Conservation (phyloP, 1,140 invertebrate species). For the Drosophila pandora region DNA sequence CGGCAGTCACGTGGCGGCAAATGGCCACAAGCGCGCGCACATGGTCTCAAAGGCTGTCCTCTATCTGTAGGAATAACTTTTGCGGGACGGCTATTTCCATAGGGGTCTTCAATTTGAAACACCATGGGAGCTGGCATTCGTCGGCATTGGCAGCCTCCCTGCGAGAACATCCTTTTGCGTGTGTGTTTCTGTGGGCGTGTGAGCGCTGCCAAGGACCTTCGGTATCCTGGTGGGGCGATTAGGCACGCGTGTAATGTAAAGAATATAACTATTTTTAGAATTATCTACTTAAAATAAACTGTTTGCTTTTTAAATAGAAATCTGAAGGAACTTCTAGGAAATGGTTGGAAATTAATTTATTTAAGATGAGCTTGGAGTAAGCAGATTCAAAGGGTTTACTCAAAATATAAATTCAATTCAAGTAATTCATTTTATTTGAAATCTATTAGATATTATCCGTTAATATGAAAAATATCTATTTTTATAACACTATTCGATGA, state of each 20-base stretch:
- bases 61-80: conserved; percentile 16
- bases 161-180: conserved; percentile 5
- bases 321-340: conserved; percentile 7
- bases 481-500: too few relatives aligned
- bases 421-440: too few relatives aligned
- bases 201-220: conserved; percentile 53
- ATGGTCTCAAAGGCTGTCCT: conserved; percentile 8
- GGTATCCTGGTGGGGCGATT: conserved; percentile 34
- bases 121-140: conserved; percentile 63
- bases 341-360: too few relatives aligned
- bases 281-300: conserved; percentile 58
- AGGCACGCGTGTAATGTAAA: conserved; percentile 53
- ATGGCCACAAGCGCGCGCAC: conserved; percentile 17
- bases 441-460: too few relatives aligned
- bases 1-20: conserved; percentile 64
- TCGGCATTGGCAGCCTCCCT: conserved; percentile 10
- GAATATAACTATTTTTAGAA: conserved; percentile 62
- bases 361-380: too few relatives aligned
- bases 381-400: too few relatives aligned
- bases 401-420: too few relatives aligned
- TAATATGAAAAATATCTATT: too few relatives aligned
- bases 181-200: conserved; percentile 13
- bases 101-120: conserved; percentile 48
- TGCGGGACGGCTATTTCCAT: neutral
- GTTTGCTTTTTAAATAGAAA: conserved; percentile 37